Evolutionary conservation across 1,140 invertebrate genomes (phyloP).

Genomic region (Cylas formicarius): DNA sequence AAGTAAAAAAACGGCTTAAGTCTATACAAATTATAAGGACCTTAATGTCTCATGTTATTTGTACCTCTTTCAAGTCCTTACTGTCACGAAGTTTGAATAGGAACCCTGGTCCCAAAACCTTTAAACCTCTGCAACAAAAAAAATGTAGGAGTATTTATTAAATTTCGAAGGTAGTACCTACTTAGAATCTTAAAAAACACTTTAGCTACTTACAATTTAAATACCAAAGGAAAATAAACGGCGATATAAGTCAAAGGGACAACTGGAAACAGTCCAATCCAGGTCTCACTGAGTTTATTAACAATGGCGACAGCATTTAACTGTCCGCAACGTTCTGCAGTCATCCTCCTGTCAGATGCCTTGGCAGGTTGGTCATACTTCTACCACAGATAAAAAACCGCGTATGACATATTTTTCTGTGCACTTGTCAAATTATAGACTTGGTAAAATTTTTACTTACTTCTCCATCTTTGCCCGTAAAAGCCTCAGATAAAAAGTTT

Average conservation of each 20-base stretch:
- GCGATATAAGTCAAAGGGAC: slow-evolving; percentile 56
- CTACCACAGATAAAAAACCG: slow-evolving; percentile 36
- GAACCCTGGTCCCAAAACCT: slow-evolving; percentile 37
- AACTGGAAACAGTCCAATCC: slow-evolving; percentile 61
- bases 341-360: slow-evolving; percentile 54
- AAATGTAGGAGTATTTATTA: slow-evolving; percentile 6
- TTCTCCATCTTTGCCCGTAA: slow-evolving; percentile 57
- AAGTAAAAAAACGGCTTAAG: no score
- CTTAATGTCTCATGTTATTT: no score
- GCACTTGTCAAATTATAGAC: neutral
- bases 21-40: no score
- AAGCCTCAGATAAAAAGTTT: slow-evolving; percentile 62
- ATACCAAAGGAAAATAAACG: slow-evolving; percentile 58
- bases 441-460: slow-evolving; percentile 40
- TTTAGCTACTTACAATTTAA: slow-evolving; percentile 46
- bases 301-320: slow-evolving; percentile 67
- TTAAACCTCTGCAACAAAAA: slow-evolving; percentile 39
- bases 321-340: slow-evolving; percentile 62
- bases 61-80: slow-evolving; percentile 30
- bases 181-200: slow-evolving; percentile 9
- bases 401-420: slow-evolving; percentile 2
- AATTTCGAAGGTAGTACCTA: neutral
- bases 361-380: slow-evolving; percentile 50
- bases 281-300: slow-evolving; percentile 68
- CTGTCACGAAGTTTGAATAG: slow-evolving; percentile 37